phyloP scores from a whole-genome alignment of 1,140 invertebrate genomes.

The Ooceraea biroi region DNA sequence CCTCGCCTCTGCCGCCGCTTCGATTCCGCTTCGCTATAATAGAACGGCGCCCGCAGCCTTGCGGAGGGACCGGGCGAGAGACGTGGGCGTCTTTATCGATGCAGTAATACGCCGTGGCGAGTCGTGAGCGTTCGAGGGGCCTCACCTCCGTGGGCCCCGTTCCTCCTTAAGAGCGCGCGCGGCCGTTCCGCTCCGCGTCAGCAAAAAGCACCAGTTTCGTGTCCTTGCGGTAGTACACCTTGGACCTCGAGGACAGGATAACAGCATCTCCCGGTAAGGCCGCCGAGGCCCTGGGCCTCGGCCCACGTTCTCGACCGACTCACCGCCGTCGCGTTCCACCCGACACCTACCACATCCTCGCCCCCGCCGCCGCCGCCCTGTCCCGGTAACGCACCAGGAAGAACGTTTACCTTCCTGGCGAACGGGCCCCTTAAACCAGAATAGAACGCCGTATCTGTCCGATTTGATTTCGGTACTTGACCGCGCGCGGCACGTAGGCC shows the following conservation, averaged over 20 bases:
- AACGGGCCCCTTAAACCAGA: conserved; percentile 33
- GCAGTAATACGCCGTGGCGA: conserved; percentile 74
- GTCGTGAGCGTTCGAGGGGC: conserved; percentile 26
- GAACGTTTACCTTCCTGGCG: conserved; percentile 42
- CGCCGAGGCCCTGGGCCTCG: conserved; percentile 60
- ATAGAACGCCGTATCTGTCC: conserved; percentile 1
- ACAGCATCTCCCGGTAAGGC: conserved; percentile 70
- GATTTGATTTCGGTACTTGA: conserved; percentile 27
- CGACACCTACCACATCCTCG: conserved; percentile 57
- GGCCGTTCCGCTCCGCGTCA: conserved; percentile 35
- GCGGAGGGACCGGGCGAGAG: conserved; percentile 50
- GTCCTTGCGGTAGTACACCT: conserved; percentile 75
- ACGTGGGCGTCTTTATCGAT: conserved; percentile 80
- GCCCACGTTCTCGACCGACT: conserved; percentile 61
- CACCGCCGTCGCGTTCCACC: conserved; percentile 21
- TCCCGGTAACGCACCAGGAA: conserved; percentile 61
- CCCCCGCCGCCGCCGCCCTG: not conserved
- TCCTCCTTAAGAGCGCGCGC: conserved; percentile 23
- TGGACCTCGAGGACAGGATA: conserved; percentile 69
- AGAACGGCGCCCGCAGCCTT: conserved; percentile 55
- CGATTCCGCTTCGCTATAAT: conserved; percentile 45
- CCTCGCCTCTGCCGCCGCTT: conserved; percentile 34
- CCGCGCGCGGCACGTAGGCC: not conserved
- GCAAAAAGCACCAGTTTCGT: conserved; percentile 72
- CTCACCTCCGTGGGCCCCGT: conserved; percentile 14